Percentiles rank a stretch among this genome's conserved stretches.
These are phyloP conservation scores for Numida meleagris DNA, from an alignment of 2,113 vertebrate species.

Conservation along the genomic window DNA sequence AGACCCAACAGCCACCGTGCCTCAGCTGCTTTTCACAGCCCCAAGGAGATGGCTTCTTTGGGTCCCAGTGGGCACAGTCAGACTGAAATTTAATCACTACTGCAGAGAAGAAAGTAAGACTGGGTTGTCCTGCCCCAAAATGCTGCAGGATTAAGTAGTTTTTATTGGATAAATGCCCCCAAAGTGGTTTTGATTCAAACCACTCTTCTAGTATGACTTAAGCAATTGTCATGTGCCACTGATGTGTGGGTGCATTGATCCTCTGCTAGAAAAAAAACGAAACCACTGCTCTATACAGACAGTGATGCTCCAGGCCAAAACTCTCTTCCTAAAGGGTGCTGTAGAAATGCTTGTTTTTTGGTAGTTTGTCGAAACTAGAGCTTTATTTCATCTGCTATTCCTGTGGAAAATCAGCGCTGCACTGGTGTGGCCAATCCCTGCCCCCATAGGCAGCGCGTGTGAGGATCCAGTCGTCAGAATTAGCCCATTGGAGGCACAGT, in stretches of 20 bases:
- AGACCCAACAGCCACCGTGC: background rate
- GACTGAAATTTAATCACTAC: background rate
- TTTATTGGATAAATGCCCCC: background rate
- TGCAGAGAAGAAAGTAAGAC: background rate
- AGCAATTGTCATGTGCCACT: rapidly evolving
- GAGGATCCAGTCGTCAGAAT: background rate
- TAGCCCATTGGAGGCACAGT: background rate
- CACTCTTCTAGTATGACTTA: background rate
- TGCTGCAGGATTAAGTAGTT: background rate
- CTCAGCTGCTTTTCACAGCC: background rate
- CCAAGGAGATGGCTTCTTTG: background rate
- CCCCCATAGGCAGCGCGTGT: background rate
- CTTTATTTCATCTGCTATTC: background rate
- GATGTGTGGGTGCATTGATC: rapidly evolving
- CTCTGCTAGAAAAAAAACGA: background rate
- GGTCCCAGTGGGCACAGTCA: background rate
- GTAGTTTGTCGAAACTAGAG: background rate
- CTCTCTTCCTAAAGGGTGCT: background rate
- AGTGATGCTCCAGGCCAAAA: background rate
- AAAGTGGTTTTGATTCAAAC: background rate
- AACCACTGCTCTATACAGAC: background rate
- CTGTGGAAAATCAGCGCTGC: background rate
- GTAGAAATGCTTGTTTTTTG: background rate
- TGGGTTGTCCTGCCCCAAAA: background rate
- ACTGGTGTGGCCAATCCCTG: background rate